Conservation (phyloP, 2,797 vertebrate species). For the Heliangelus exortis region DNA sequence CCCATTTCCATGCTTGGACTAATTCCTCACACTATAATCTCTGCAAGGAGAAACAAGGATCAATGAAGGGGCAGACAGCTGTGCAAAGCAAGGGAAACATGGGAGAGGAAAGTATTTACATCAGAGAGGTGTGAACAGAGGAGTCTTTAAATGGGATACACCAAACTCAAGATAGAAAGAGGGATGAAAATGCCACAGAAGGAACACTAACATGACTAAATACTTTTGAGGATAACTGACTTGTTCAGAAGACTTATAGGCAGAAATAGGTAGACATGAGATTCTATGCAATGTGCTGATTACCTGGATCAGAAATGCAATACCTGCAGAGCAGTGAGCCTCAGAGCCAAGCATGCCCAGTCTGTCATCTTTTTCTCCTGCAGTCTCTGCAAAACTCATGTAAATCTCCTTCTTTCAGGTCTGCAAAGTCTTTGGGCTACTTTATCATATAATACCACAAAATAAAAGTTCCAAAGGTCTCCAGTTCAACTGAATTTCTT, state of each 20-base stretch:
- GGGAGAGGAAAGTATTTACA: not conserved
- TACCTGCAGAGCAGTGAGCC: not conserved
- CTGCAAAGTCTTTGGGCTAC: not conserved
- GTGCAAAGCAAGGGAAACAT: not conserved
- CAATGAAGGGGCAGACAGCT: not conserved
- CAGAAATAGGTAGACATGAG: not conserved
- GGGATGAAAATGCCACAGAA: not conserved
- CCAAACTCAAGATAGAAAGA: not conserved
- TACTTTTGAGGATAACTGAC: not conserved
- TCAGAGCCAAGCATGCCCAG: not conserved
- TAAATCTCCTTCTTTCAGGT: not conserved
- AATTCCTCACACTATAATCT: not conserved
- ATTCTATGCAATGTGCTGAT: not conserved
- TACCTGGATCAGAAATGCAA: not conserved
- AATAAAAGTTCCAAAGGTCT: not conserved
- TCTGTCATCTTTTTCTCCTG: not conserved
- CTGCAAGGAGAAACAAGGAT: not conserved
- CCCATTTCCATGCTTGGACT: not conserved
- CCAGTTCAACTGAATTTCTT: not conserved
- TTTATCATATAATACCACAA: not conserved
- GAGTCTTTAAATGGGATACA: not conserved
- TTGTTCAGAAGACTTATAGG: not conserved
- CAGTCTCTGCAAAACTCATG: not conserved
- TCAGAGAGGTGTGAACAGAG: not conserved
- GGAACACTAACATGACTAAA: not conserved